Evolutionary conservation across 2,113 vertebrate genomes (phyloP).

Genomic region (Zapornia atra): DNA sequence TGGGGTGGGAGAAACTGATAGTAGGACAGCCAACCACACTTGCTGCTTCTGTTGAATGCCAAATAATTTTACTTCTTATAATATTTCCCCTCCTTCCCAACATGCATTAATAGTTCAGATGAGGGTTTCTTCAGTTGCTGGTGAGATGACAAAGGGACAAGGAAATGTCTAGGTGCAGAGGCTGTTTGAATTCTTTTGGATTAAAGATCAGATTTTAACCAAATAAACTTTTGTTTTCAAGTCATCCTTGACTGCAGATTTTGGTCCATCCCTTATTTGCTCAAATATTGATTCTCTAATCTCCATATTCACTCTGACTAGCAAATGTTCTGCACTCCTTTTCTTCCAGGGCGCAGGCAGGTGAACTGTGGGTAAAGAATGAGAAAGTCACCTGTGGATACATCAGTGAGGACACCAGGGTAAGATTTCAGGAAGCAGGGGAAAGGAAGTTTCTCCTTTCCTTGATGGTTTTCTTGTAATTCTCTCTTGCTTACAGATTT

Average conservation of each 20-base stretch:
- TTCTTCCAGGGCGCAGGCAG: slow-evolving; percentile 90
- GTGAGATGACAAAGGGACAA: neutral
- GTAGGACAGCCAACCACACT: neutral
- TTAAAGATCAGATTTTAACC: neutral
- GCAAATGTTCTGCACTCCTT: neutral
- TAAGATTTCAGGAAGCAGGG: slow-evolving; percentile 63
- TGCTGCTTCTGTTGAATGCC: neutral
- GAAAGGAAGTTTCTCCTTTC: neutral
- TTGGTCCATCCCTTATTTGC: neutral
- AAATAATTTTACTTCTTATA: neutral
- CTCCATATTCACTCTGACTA: neutral
- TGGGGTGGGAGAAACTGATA: neutral
- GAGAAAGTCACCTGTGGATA: slow-evolving; percentile 99
- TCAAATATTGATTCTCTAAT: neutral
- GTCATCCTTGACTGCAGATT: neutral
- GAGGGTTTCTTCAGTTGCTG: neutral
- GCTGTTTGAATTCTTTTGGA: neutral
- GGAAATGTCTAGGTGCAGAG: neutral
- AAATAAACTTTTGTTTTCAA: neutral
- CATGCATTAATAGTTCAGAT: neutral
- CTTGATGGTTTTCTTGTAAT: neutral
- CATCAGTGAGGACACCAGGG: slow-evolving; percentile 95
- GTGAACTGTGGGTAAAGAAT: slow-evolving; percentile 97
- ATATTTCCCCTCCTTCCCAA: neutral
- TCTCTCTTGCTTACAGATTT: neutral